These are phyloP conservation scores for Aphelinus certus DNA, from an alignment of 1,140 invertebrate genomes.

Conservation along the genomic window DNA sequence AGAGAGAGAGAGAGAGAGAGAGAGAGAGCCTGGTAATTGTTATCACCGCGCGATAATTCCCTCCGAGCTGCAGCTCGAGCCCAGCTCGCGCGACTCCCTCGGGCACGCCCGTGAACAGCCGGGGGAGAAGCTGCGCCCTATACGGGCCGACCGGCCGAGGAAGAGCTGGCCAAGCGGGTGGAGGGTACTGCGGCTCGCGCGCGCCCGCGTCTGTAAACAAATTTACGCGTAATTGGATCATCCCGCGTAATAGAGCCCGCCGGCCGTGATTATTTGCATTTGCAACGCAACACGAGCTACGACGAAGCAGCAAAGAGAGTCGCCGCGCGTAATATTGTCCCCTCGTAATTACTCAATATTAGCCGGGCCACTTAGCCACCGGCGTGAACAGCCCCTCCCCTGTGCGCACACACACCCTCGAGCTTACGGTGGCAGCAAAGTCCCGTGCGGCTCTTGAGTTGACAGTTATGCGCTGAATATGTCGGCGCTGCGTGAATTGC, in stretches of 20 bases:
- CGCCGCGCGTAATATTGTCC: slow-evolving; percentile 39
- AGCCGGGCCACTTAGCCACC: slow-evolving; percentile 34
- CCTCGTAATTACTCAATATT: slow-evolving; percentile 46
- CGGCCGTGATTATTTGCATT: slow-evolving; percentile 43
- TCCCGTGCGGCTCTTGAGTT: too few relatives aligned
- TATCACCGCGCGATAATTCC: slow-evolving; percentile 34
- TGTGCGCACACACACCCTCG: too few relatives aligned
- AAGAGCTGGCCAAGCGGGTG: too few relatives aligned
- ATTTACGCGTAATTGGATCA: slow-evolving; percentile 48
- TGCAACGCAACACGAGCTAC: slow-evolving; percentile 44
- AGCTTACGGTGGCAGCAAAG: too few relatives aligned
- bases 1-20: too few relatives aligned
- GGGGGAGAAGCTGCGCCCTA: too few relatives aligned
- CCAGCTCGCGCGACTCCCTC: not conserved
- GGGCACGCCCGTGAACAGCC: not conserved
- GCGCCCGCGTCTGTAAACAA: slow-evolving; percentile 45
- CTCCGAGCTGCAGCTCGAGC: slow-evolving; percentile 9
- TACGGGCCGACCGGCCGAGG: too few relatives aligned
- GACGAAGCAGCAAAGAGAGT: not conserved
- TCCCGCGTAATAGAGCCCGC: slow-evolving; percentile 34
- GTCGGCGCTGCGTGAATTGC: not conserved
- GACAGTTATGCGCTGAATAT: not conserved
- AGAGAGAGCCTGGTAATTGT: slow-evolving; percentile 4
- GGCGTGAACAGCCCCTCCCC: too few relatives aligned
- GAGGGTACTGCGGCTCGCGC: not conserved